Base-by-base conservation (phyloP, 2,797 vertebrate species). In the Champsocephalus esox region DNA sequence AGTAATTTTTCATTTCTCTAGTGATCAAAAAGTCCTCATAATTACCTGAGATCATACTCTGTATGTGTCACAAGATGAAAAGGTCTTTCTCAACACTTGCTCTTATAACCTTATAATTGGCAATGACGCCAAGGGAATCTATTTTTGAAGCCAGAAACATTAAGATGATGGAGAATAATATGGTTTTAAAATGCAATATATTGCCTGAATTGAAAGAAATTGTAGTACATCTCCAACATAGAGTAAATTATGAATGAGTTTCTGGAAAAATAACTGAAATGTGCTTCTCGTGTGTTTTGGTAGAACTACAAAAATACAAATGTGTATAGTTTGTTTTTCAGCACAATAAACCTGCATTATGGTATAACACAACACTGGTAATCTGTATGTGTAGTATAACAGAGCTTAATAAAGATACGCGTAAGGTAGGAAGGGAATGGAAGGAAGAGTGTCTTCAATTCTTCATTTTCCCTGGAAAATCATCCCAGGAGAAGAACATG, bases 401-500 rank as follows among this genome's bases (percentile, higher is more conserved):
- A 14, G 54, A 46, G 16, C 17, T 45, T 32, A 12, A 60, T 0
- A 21, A 34, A 32, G 28, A 9, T 28, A 28, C 28, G 28, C 28
- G 34, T 38, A 38, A 38, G 34, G 34, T 38, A 38, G 6, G 34
- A 38, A 38, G 8, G 34, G 34, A 38, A 78, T 24, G 58, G 49
- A n/a, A 12, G 16, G 50, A 66, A 55, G 8, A 38, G 34, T 38
- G 2, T 63, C 46, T 82, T 79, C 44, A 69, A 66, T 72, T 32
- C 32, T 57, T 56, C 51, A 45, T 70, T 66, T 54, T 62, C 44
- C 43, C 54, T 58, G 64, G 80, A 19, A 77, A 65, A 19, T 41
- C 28, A 19, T 78, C 69, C 57, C 63, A 12, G 56, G 70, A 80
- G 78, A 69, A 28, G 62, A 43, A 78, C 54, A 61, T 48, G 19